Base-by-base conservation (phyloP, 2,113 vertebrate species). In the Paradoxurus hermaphroditus region DNA sequence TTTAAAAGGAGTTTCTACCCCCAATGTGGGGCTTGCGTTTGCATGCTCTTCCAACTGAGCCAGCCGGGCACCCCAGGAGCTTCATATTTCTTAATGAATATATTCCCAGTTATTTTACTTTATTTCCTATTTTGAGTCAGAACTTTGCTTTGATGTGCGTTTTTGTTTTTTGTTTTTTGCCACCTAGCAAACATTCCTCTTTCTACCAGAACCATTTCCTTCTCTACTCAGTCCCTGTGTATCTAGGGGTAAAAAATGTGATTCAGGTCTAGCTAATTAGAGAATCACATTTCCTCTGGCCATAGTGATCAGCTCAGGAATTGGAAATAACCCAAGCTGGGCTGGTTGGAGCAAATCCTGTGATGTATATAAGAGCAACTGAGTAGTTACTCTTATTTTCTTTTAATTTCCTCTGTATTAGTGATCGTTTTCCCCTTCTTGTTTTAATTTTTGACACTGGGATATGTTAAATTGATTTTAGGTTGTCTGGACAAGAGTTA, bases 381-480 rank as follows among this genome's bases (percentile, higher is more conserved):
- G 44, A 95, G 39, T 91, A 89, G 46, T 65, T 78, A 70, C 16
- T 90, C 53, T 53, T 95, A 46, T 75, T 94, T 92, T 93, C 27
- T 95, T 81, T 95, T 75, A 62, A 95, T 67, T 78, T 95, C 34
- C n/a, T 92, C 34, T 46, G 53, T 86, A 65, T 77, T 82, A 73
- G 16, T 59, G 23, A 83, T 83, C 46, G 83, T 78, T 97, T 88
- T 29, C 44, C 79, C 49, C 31, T 81, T 90, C 11, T 84, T 92
- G 34, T 51, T 94, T 77, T 96, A 75, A 81, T 91, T 68, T 94
- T 94, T 97, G 87, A 85, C 19, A 87, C 10, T 79, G 85, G 77
- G 46, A 79, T 84, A 93, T 85, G 95, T 96, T 51, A 88, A 81
- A 94, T 84, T 84, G 41, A 72, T 78, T 97, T 96, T 77, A 82